Conservation (phyloP, 2,888 invertebrate species). For the Flexamia atlantica region DNA sequence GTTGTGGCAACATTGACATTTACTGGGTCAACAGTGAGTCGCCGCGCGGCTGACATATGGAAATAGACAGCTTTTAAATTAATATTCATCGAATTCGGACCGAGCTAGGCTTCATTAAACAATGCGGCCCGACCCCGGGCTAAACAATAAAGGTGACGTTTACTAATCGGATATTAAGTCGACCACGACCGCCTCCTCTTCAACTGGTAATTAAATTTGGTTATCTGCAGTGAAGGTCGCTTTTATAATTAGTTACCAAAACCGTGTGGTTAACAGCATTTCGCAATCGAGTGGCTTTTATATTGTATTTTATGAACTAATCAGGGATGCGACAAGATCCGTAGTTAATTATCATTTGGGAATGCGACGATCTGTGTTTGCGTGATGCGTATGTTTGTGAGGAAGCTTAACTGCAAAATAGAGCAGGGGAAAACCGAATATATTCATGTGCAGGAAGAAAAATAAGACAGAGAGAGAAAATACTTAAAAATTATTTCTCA, state of each 20-base stretch:
- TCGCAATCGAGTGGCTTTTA: too few species aligned
- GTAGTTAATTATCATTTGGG: too few species aligned
- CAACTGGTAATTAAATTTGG: constrained; percentile 40
- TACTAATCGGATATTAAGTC: constrained; percentile 55
- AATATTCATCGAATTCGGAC: constrained; percentile 40
- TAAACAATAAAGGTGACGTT: constrained; percentile 49
- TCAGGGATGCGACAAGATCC: too few species aligned
- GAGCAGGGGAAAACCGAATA: too few species aligned
- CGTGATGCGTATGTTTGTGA: too few species aligned
- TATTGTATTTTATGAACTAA: too few species aligned
- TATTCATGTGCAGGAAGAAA: too few species aligned
- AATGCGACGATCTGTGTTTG: too few species aligned
- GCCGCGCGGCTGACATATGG: not conserved
- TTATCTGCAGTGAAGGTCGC: not conserved
- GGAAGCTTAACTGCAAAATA: too few species aligned
- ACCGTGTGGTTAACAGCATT: too few species aligned
- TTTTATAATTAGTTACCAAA: not conserved
- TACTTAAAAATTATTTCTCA: too few species aligned
- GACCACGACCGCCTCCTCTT: not conserved
- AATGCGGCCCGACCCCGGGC: constrained; percentile 23
- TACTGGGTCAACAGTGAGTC: constrained; percentile 5
- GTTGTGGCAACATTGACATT: constrained; percentile 18
- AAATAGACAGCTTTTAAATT: constrained; percentile 28
- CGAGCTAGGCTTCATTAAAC: constrained; percentile 22
- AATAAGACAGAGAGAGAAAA: too few species aligned